Base-by-base conservation (phyloP, 2,113 vertebrate species). In the Picathartes gymnocephalus region DNA sequence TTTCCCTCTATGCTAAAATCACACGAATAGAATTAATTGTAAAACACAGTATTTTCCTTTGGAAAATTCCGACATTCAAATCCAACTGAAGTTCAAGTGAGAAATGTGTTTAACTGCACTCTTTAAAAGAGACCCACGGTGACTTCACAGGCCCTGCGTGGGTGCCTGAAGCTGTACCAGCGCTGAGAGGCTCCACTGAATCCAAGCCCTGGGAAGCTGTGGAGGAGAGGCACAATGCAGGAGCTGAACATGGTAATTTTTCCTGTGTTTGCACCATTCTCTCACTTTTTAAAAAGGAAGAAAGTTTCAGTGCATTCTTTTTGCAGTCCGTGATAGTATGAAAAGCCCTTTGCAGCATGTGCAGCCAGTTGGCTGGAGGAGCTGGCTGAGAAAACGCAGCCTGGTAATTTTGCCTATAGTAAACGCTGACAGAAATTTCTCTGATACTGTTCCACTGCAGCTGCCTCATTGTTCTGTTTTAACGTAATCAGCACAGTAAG, bases 381-480 rank as follows among this genome's bases (percentile, higher is more conserved):
- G 66, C 94, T 93, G 93, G 92, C 88, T 88, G 90, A 95, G 95
- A 83, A 90, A 95, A 86, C 37, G 72, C 92, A 93, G 90, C 76
- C 93, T 95, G 90, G 78, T 93, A 95, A 96, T 96, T 96, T 97
- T 0, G 51, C 76, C 95, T 86, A 12, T 86, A 65, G 94, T 74
- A 95, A 97, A 86, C 91, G 96, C 96, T 96, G 93, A 96, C 95
- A 94, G 94, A 94, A 94, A 95, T 94, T 88, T 90, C 93, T 88
- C 94, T 88, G 92, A 81, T 57, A 57, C 92, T 86, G 82, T 96
- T 97, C 93, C 93, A 93, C 90, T 88, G 95, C 96, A 97, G 96
- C 95, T 97, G 96, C 92, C 82, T 92, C 92, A 97, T 97, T 97
- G 95, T 96, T 95, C 95, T 48, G 37, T 86, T 96, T 64, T 88